Conservation (phyloP, 2,888 invertebrate genomes). For the Rhyacophila evoluta region DNA sequence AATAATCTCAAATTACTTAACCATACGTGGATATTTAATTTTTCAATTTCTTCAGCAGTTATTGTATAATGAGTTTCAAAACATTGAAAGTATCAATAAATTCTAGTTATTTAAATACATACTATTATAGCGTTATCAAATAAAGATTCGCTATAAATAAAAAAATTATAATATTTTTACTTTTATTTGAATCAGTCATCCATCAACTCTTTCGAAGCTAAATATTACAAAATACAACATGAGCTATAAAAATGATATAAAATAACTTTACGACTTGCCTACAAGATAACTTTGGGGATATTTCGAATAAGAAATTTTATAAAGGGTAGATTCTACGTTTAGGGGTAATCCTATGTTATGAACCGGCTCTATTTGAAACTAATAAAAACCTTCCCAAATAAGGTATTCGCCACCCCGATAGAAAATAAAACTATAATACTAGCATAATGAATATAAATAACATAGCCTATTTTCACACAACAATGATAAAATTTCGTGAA, state of each 20-base stretch:
- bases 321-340: background rate
- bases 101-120: no score
- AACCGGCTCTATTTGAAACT: slow-evolving; percentile 20
- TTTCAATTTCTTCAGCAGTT: no score
- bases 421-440: background rate
- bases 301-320: background rate
- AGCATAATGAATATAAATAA: background rate
- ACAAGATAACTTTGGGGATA: background rate
- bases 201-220: background rate
- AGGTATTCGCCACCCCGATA: background rate
- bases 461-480: background rate
- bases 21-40: no score
- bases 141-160: no score
- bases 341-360: background rate
- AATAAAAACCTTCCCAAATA: background rate
- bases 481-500: background rate
- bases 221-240: background rate
- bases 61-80: no score
- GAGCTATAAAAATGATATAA: slow-evolving; percentile 1
- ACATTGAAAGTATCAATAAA: no score
- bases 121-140: no score
- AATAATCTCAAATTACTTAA: no score
- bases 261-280: background rate
- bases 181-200: no score
- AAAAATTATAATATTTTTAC: no score